A percentile compares a stretch with the other conserved stretches of the same genome.
Conservation (phyloP, 2,797 vertebrate genomes). For the Danio aesculapii region DNA sequence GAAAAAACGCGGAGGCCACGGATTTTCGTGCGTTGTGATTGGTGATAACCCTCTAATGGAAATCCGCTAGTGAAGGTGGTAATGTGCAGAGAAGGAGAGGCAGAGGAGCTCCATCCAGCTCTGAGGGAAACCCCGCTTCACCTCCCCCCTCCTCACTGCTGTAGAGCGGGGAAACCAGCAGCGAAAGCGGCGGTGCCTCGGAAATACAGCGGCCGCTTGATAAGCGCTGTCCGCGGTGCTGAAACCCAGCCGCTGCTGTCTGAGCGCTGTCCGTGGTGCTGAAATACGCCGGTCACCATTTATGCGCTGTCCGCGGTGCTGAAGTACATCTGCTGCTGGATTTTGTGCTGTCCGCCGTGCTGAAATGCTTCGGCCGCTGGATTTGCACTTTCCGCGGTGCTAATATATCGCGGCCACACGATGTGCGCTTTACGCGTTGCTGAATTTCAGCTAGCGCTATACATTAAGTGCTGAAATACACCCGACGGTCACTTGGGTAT, state of each 20-base stretch:
- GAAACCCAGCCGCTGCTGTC: conserved; percentile 60
- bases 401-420: conserved; percentile 43
- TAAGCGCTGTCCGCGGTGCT: conserved; percentile 67
- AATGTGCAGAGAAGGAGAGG: conserved; percentile 67
- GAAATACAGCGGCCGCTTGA: conserved; percentile 62
- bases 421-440: neutral
- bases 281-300: conserved; percentile 62
- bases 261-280: conserved; percentile 69
- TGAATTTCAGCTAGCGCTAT: no score
- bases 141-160: conserved; percentile 54
- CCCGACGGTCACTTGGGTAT: no score
- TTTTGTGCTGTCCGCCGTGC: conserved; percentile 67
- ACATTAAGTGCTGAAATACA: no score
- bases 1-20: conserved; percentile 27
- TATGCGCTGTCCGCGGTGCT: conserved; percentile 78
- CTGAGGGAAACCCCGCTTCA: conserved; percentile 78
- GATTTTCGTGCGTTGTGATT: conserved; percentile 61
- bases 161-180: conserved; percentile 23
- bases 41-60: conserved; percentile 65
- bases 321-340: conserved; percentile 64
- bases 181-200: conserved; percentile 38
- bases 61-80: conserved; percentile 63
- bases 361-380: conserved; percentile 61
- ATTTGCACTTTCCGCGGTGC: no score
- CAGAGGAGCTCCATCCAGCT: conserved; percentile 69